Evolutionary conservation across 53 echinoderm and acorn worm genomes (phyloP).

Genomic region (Actinopyga echinites): DNA sequence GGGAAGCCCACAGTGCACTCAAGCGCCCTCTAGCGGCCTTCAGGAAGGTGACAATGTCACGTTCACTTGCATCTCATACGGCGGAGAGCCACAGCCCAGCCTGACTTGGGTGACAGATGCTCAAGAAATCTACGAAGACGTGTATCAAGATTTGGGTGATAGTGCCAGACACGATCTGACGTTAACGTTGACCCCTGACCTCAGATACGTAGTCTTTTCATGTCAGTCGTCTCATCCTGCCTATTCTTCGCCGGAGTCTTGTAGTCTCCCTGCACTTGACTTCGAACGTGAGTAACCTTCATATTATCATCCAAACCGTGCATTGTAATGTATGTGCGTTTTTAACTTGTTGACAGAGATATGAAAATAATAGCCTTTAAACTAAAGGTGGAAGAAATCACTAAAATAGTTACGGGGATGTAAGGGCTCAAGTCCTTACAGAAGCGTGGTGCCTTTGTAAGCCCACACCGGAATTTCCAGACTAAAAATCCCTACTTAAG

Average conservation of each 20-base stretch:
- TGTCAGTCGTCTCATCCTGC: conserved; percentile 86
- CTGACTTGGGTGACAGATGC: conserved; percentile 73
- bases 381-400: too few species aligned
- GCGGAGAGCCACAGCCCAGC: conserved; percentile 83
- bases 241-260: conserved; percentile 66
- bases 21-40: conserved; percentile 60
- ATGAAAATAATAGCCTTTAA: too few species aligned
- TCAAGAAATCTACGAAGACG: conserved; percentile 37
- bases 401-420: too few species aligned
- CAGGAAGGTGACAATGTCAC: conserved; percentile 71
- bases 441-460: too few species aligned
- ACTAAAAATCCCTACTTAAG: too few species aligned
- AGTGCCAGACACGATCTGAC: conserved; percentile 63
- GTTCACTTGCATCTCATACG: conserved; percentile 72
- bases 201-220: conserved; percentile 67
- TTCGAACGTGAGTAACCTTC: conserved; percentile 70
- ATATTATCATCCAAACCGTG: too few species aligned
- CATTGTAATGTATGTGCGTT: too few species aligned
- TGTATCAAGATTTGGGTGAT: conserved; percentile 43
- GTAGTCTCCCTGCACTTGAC: conserved; percentile 59
- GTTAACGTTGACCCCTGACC: conserved; percentile 62
- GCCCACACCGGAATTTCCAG: too few species aligned
- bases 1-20: conserved; percentile 66
- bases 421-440: too few species aligned
- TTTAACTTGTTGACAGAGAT: too few species aligned